Base-by-base conservation (phyloP, 2,888 invertebrate genomes). In the Hanleya hanleyi region DNA sequence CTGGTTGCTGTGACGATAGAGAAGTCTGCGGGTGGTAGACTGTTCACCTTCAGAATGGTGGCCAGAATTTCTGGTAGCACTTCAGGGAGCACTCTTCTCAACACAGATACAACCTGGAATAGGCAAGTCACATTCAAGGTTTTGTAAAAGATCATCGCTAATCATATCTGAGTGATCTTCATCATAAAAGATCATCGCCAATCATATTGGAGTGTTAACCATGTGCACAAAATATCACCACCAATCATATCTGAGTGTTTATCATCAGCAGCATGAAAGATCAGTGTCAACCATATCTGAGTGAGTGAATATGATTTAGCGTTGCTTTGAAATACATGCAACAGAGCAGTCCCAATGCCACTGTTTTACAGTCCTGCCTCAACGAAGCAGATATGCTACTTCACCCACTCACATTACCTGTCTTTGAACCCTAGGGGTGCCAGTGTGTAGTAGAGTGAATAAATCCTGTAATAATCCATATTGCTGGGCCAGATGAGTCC, bases 351-450 rank as follows among this genome's bases (percentile, higher is more conserved):
- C 18, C 12, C 12, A 26, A 12, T 12, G 57, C 57, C 26, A 12
- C 26, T n/a, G 9, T 61, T 37, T 15, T 1, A 1, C 18, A n/a
- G 33, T 26, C 26, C 22, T 3, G 37, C 22, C 50, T 22, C 47
- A 7, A 36, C 1, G 3, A 50, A 41, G 33, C 15, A 5, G 15
- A 32, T n/a, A 15, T 38, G 18, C 15, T 35, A 33, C 7, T 12
- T 9, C 26, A 9, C 26, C 18, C 6, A 1, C n/a, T 49, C 36
- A 6, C 41, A 77, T 47, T 88, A 94, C 96, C 92, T 98, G 98
- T 90, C 98, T 92, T 89, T 98, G 98, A 0, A 98, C 97, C 73
- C 98, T 93, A 69, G 97, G 97, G 84, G 97, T 97, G 72, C 97
- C 97, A 0, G 97, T 97, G 87, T 98, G 98, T 37, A 98, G 91